phyloP scores from a whole-genome alignment of 2,113 vertebrate species.

The Rhadina sibilatrix region DNA sequence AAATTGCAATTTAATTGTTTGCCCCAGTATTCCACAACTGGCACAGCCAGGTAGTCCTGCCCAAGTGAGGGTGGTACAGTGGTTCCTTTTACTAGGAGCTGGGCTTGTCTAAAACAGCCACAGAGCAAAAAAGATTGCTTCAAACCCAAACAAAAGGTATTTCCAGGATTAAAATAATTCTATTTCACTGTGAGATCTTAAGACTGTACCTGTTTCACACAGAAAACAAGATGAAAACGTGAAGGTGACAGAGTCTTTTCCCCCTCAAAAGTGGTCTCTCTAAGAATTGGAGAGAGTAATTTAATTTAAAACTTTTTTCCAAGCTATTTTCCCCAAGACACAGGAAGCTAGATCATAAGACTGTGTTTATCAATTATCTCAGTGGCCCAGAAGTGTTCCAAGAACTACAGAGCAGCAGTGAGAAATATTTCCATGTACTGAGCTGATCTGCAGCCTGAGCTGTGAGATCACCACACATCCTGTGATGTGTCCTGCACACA shows the following conservation, averaged over 20 bases:
- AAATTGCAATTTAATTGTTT: neutral
- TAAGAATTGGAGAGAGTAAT: neutral
- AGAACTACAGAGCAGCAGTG: neutral
- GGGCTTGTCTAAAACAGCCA: neutral
- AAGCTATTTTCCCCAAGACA: neutral
- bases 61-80: neutral
- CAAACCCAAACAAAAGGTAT: neutral
- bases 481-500: neutral
- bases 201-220: neutral
- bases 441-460: neutral
- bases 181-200: neutral
- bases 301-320: neutral
- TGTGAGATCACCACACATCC: neutral
- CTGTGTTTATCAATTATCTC: neutral
- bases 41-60: neutral
- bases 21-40: neutral
- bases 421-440: neutral
- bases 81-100: neutral
- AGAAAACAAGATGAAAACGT: neutral
- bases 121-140: neutral
- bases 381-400: neutral
- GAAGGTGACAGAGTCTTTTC: neutral
- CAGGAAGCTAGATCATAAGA: neutral
- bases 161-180: neutral
- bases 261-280: neutral